Base-by-base conservation (phyloP, 2,113 vertebrate genomes). In the Platanista minor region DNA sequence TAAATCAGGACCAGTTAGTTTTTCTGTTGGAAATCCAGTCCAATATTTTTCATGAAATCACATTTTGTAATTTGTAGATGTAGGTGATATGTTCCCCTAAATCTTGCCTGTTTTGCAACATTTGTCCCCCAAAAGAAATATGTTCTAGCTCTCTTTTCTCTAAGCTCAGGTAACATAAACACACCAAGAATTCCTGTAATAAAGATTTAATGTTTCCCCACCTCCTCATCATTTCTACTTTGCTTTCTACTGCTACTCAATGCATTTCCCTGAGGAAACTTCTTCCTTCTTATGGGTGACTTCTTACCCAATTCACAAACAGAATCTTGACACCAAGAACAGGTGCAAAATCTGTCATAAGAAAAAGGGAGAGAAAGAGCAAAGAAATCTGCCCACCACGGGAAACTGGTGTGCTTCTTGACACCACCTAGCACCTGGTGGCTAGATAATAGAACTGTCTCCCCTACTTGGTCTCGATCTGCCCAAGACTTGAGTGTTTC, bases 361-460 rank as follows among this genome's bases (percentile, higher is more conserved):
- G 92, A 39, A 57, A 46, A 46, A 23, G 13, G 57, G 49, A 64
- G 5, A 57, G 18, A n/a, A 72, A 80, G 13, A 33, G 43, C 80
- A 80, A 67, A 97, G 84, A 96, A 75, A 91, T n/a, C 74, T 61
- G 41, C 6, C 49, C 13, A 39, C 52, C 91, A n/a, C 9, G 61
- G 46, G 49, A 74, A 97, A 94, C 20, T 74, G 90, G 39, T 71
- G 3, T 71, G 31, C 82, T 98, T 96, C 96, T 88, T 98, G 97
- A 78, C 97, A 96, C 96, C 94, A 94, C 66, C 97, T 96, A 96
- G 93, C 92, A 54, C 6, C 75, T 5, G 52, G 96, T 94, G 90
- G 39, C 64, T 94, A 64, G 61, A 91, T 89, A 95, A 92, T 78
- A 90, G 69, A 36, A 94, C 95, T 86, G n/a, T 66, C 20, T 36